Conservation (phyloP, 2,797 vertebrate species). For the Cryptoblepharus egeriae region DNA sequence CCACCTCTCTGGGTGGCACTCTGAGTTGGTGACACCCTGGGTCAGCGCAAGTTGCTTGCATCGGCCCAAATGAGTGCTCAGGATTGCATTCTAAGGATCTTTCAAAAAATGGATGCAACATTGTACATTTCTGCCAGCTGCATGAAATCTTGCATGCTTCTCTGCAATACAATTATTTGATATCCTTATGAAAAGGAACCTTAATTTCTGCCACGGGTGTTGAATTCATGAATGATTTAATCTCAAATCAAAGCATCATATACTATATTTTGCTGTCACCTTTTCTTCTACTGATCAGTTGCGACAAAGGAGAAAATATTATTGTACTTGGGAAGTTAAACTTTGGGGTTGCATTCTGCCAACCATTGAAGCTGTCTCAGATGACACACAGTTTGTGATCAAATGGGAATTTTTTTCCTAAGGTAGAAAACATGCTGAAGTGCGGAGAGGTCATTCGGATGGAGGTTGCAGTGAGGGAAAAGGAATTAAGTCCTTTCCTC, state of each 20-base stretch:
- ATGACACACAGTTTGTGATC: too few relatives aligned
- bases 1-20: too few relatives aligned
- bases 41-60: too few relatives aligned
- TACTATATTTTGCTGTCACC: slow-evolving; percentile 2
- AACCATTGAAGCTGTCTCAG: background rate
- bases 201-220: background rate
- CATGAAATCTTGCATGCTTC: background rate
- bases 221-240: background rate
- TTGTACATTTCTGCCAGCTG: background rate
- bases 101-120: background rate
- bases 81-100: too few relatives aligned
- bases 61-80: too few relatives aligned
- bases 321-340: slow-evolving; percentile 60
- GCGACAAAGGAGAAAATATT: slow-evolving; percentile 62
- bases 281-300: slow-evolving; percentile 49
- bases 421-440: too few relatives aligned
- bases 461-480: too few relatives aligned
- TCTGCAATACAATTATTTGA: slow-evolving; percentile 9
- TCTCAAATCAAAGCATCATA: slow-evolving; percentile 1
- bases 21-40: too few relatives aligned
- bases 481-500: too few relatives aligned
- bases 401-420: too few relatives aligned
- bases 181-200: slow-evolving; percentile 2
- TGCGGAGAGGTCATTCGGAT: too few relatives aligned
- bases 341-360: slow-evolving; percentile 29